Conservation (phyloP, 2,113 vertebrate genomes). For the Oophaga pumilio region DNA sequence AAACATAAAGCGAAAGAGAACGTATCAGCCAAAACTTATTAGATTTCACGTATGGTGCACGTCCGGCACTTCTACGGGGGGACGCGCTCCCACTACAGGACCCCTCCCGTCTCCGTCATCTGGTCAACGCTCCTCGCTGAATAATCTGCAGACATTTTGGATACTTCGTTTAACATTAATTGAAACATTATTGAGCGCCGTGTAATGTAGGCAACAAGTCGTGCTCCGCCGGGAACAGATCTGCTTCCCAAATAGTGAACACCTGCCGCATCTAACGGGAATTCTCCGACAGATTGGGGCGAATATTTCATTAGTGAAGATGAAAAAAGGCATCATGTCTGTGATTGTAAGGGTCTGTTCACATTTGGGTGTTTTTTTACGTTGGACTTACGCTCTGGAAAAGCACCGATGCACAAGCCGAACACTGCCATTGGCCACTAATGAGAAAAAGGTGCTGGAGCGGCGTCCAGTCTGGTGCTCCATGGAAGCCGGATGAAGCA, state of each 20-base stretch:
- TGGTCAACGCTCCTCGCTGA: not conserved
- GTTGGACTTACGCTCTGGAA: no score
- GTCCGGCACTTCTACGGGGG: constrained; percentile 55
- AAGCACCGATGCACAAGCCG: no score
- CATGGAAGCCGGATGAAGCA: no score
- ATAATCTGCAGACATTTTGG: not conserved
- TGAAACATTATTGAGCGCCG: constrained; percentile 60
- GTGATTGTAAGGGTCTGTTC: no score
- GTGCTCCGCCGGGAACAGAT: constrained; percentile 61
- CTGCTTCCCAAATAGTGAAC: constrained; percentile 17
- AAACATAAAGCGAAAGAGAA: constrained; percentile 11
- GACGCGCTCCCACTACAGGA: constrained; percentile 57
- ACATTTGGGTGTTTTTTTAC: no score
- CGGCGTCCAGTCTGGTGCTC: no score
- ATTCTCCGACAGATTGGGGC: constrained; percentile 30
- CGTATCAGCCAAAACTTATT: constrained; percentile 55
- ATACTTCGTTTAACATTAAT: constrained; percentile 50
- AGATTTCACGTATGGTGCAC: constrained; percentile 60
- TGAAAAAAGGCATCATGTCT: not conserved
- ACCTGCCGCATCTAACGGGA: constrained; percentile 47
- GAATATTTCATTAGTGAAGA: constrained; percentile 32
- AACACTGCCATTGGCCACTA: no score
- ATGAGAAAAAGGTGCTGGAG: no score
- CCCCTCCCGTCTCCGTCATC: not conserved
- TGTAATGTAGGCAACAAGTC: not conserved